phyloP scores from a whole-genome alignment of 2,888 invertebrate genomes.

The Platypus cylindrus region DNA sequence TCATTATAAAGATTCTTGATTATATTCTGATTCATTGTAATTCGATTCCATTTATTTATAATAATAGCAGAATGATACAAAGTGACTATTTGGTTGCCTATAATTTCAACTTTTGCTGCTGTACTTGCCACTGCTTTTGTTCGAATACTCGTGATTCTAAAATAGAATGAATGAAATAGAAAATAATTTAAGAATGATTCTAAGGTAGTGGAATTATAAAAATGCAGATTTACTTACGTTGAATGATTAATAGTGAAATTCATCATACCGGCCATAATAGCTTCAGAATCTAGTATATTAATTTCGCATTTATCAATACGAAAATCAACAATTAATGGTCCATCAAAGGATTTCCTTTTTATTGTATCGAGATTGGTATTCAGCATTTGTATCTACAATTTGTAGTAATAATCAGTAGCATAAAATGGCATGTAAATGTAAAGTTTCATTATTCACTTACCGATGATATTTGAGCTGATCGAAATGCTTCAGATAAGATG shows the following conservation, averaged over 20 bases:
- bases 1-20: conserved; percentile 42
- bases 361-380: conserved; percentile 49
- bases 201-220: background rate
- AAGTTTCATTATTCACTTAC: conserved; percentile 17
- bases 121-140: conserved; percentile 52
- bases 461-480: conserved; percentile 49
- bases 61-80: conserved; percentile 48
- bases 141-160: conserved; percentile 48
- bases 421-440: background rate
- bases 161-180: background rate
- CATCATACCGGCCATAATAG: conserved; percentile 49
- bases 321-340: conserved; percentile 47
- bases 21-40: conserved; percentile 50
- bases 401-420: background rate
- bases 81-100: conserved; percentile 47
- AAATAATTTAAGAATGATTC: background rate
- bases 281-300: conserved; percentile 41
- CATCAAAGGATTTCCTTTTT: conserved; percentile 50
- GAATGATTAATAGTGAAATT: conserved; percentile 53
- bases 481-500: conserved; percentile 51
- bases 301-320: conserved; percentile 47
- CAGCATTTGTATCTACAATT: conserved; percentile 37
- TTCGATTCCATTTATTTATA: conserved; percentile 51
- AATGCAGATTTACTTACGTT: conserved; percentile 35
- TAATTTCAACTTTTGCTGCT: conserved; percentile 46